Evolutionary conservation across 2,888 invertebrate genomes (phyloP), one percentile per base, ranked within the genome.

Genomic region (Dorcus parallelipipedus): DNA sequence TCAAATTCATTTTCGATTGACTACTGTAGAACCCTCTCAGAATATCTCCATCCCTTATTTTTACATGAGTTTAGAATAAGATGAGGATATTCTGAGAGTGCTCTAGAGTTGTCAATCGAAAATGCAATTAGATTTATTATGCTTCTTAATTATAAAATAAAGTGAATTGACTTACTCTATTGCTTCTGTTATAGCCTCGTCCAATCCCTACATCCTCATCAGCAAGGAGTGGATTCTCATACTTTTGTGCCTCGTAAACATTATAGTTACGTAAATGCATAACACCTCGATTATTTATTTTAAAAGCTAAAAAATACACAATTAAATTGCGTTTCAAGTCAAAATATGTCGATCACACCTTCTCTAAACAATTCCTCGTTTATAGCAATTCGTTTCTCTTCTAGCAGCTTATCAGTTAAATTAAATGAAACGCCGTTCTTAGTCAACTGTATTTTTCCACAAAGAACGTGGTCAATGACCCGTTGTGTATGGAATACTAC

Each of bases 291-390:
- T 45, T 17, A 20, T 45, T 20, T 45, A 9, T n/a, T 20, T 9
- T 3, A 20, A 45, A 45, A 1, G 17, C 45, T 45, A 45, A 52
- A 52, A 38, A 41, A 52, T 41, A n/a, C 20, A 42, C n/a, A 38
- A 33, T 45, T 38, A 26, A 33, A 9, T 9, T 9, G 26, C 23
- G 9, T 6, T 8, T 20, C 23, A 53, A 45, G 10, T 43, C 17
- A 9, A 9, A 52, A 14, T 38, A 9, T 2, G 9, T 10, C 23
- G 7, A 38, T 9, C 39, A 33, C 39, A 54, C 54, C 39, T 38
- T 38, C 38, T 47, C 38, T 45, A 47, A 54, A 54, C 33, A 38
- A 33, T 47, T 54, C 47, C 10, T 20, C 39, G 38, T 54, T 45
- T 8, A 47, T 10, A n/a, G 45, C 14, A 39, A 54, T 48, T 10